Evolutionary conservation across 2,113 vertebrate species (phyloP).

Genomic region (Lycaon pictus): DNA sequence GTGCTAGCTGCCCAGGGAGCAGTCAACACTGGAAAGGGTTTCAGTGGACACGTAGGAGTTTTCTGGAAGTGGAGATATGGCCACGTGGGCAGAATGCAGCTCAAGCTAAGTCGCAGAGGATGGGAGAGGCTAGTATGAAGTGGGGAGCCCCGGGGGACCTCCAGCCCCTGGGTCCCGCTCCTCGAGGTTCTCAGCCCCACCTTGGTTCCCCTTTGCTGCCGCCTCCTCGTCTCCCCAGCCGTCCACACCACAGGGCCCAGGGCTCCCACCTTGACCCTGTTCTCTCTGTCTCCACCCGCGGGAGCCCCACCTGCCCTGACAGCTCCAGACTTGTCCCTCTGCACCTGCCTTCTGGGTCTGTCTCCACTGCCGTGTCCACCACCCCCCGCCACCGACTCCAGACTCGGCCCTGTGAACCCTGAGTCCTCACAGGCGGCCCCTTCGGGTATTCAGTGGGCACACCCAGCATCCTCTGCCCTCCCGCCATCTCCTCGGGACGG

Average conservation of each 20-base stretch:
- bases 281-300: background rate
- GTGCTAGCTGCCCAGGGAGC: background rate
- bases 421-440: background rate
- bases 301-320: fast-evolving
- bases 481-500: background rate
- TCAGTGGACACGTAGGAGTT: background rate
- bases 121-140: background rate
- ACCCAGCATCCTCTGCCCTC: fast-evolving
- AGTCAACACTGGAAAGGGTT: background rate
- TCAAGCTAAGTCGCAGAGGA: background rate
- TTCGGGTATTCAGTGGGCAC: background rate
- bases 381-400: background rate
- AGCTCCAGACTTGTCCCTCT: background rate
- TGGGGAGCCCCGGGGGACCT: fast-evolving
- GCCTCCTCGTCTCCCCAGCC: background rate
- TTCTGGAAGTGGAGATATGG: background rate
- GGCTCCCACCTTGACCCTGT: background rate
- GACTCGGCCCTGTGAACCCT: background rate
- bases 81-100: no score
- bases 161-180: fast-evolving
- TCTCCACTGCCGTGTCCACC: background rate
- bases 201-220: fast-evolving
- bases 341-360: fast-evolving
- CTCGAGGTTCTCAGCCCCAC: fast-evolving
- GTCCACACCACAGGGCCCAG: fast-evolving